These are phyloP conservation scores for Pseudoips prasinana DNA, from an alignment of 2,888 invertebrate species.

Conservation along the genomic window DNA sequence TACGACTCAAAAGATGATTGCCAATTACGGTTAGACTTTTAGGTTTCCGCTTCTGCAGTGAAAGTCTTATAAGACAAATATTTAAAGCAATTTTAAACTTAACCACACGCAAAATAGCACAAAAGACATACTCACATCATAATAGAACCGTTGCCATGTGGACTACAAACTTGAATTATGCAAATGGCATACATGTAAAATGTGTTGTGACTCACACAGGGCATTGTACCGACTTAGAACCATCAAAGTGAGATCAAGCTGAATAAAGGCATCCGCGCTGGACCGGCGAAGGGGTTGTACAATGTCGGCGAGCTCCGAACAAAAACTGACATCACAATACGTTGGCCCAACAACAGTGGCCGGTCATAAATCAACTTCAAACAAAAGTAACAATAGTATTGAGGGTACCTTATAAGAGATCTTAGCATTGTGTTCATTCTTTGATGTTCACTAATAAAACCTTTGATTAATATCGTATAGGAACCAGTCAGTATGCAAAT, in stretches of 20 bases:
- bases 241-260: conserved; percentile 76
- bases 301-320: conserved; percentile 79
- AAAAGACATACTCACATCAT: too few relatives aligned
- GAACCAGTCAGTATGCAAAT: conserved; percentile 81
- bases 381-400: conserved; percentile 82
- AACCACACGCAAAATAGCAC: too few relatives aligned
- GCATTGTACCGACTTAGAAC: conserved; percentile 68
- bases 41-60: too few relatives aligned
- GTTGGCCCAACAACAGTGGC: conserved; percentile 79
- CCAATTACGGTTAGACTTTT: too few relatives aligned
- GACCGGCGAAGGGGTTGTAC: conserved; percentile 74
- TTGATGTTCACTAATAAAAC: conserved; percentile 83
- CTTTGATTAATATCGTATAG: conserved; percentile 82
- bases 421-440: conserved; percentile 79
- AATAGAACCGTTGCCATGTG: conserved; percentile 16
- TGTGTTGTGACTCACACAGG: conserved; percentile 53
- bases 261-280: conserved; percentile 74
- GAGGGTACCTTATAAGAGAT: conserved; percentile 82
- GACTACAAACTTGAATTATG: conserved; percentile 32
- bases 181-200: conserved; percentile 43
- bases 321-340: conserved; percentile 81
- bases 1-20: too few relatives aligned
- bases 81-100: too few relatives aligned
- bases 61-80: too few relatives aligned
- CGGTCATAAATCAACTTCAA: conserved; percentile 80